Percentiles rank a stretch among this genome's conserved stretches.
These are phyloP conservation scores for Helicoverpa assulta DNA, from an alignment of 2,888 invertebrate species.

Conservation along the genomic window DNA sequence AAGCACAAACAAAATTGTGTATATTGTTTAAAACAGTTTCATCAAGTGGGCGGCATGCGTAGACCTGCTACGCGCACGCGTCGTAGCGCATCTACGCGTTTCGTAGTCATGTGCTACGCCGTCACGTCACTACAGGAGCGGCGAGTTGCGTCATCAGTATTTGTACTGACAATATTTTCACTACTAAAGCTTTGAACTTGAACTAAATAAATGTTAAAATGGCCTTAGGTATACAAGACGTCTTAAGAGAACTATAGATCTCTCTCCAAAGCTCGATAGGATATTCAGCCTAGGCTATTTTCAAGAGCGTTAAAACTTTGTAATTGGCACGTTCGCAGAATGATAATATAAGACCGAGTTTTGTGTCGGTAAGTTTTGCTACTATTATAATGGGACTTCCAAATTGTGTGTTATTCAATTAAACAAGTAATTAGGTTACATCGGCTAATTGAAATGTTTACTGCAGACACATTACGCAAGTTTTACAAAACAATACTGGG, in stretches of 20 bases:
- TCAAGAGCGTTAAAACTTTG: slow-evolving; percentile 44
- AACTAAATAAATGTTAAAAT: slow-evolving; percentile 25
- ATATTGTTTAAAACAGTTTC: not conserved
- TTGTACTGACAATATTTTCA: slow-evolving; percentile 12
- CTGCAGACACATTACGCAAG: slow-evolving; percentile 5
- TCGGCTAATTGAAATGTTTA: slow-evolving; percentile 19
- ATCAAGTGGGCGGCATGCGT: slow-evolving; percentile 5
- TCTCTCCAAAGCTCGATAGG: slow-evolving; percentile 34
- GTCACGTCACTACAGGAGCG: slow-evolving; percentile 31
- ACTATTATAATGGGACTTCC: slow-evolving; percentile 3
- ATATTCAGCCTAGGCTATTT: slow-evolving; percentile 33
- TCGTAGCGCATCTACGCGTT: slow-evolving; percentile 67
- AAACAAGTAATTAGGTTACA: slow-evolving; percentile 15
- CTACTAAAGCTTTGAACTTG: slow-evolving; percentile 32
- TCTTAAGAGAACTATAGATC: slow-evolving; percentile 15
- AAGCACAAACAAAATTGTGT: not conserved
- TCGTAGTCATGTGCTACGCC: slow-evolving; percentile 67
- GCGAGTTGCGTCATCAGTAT: slow-evolving; percentile 31
- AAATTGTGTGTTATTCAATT: slow-evolving; percentile 10
- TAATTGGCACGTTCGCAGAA: slow-evolving; percentile 33
- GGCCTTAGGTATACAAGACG: slow-evolving; percentile 26
- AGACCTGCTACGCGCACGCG: slow-evolving; percentile 43
- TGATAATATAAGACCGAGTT: slow-evolving; percentile 19
- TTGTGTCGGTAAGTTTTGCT: slow-evolving; percentile 2
- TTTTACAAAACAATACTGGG: not conserved